These are phyloP conservation scores for Cosmopolites sordidus DNA, from an alignment of 2,888 invertebrate genomes.

Conservation along the genomic window DNA sequence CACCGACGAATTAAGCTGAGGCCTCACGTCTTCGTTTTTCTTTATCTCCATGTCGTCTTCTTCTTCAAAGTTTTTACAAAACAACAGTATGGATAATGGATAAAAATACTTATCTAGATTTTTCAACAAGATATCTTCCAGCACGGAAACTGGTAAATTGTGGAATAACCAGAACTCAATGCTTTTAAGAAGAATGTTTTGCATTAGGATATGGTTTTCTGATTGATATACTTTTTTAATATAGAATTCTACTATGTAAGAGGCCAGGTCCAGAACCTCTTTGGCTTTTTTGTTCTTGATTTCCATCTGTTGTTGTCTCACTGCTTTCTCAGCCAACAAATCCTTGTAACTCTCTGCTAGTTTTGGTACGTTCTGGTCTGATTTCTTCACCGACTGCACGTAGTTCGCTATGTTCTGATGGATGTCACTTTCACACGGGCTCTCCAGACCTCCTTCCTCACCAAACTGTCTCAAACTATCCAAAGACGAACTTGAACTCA, in stretches of 20 bases:
- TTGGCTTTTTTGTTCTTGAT: constrained; percentile 40
- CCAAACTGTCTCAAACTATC: constrained; percentile 49
- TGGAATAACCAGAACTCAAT: constrained; percentile 49
- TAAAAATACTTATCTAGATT: constrained; percentile 51
- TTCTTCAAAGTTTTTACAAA: constrained; percentile 48
- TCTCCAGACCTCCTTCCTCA: constrained; percentile 48
- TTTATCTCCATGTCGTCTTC: constrained; percentile 41
- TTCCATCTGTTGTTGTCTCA: constrained; percentile 29
- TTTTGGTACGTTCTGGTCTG: constrained; percentile 14
- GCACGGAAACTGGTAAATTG: constrained; percentile 43
- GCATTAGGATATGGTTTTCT: constrained; percentile 50
- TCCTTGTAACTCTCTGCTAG: constrained; percentile 15
- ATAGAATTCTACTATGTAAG: constrained; percentile 46
- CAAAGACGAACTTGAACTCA: constrained; percentile 46
- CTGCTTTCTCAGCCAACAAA: constrained; percentile 12
- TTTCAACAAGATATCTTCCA: constrained; percentile 46
- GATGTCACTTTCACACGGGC: constrained; percentile 45
- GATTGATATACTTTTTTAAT: constrained; percentile 45
- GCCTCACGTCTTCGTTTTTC: constrained; percentile 31
- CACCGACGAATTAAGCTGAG: constrained; percentile 42
- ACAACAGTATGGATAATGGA: constrained; percentile 47
- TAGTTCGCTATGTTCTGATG: constrained; percentile 44
- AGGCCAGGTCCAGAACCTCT: constrained; percentile 42
- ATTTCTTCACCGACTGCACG: constrained; percentile 43
- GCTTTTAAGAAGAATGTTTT: constrained; percentile 47